These are phyloP conservation scores for Steinernema feltiae DNA, from an alignment of 1,140 invertebrate species.

Conservation along the genomic window DNA sequence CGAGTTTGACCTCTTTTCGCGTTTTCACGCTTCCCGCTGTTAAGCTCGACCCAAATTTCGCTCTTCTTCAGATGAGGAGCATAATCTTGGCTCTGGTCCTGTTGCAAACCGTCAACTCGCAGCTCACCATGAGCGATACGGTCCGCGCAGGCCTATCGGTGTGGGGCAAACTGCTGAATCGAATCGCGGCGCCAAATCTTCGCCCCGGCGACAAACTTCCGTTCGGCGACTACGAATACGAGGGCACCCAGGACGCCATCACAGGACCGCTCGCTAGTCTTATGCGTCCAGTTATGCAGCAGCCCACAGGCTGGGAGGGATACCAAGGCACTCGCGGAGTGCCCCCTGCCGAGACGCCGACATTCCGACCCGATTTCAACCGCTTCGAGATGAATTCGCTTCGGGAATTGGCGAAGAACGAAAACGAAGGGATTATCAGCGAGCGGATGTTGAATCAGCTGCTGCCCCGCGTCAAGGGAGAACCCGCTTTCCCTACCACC, in stretches of 20 bases:
- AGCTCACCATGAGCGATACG: background rate
- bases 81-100: background rate
- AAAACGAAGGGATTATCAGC: background rate
- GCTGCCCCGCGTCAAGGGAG: background rate
- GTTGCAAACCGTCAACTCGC: background rate
- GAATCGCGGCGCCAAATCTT: background rate
- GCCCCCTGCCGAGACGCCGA: background rate
- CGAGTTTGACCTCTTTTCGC: background rate
- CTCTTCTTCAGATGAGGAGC: slow-evolving; percentile 1
- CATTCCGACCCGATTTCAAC: background rate
- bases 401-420: background rate
- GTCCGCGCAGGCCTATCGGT: background rate
- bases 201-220: background rate
- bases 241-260: background rate
- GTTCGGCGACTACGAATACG: background rate
- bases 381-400: background rate
- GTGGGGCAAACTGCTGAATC: background rate
- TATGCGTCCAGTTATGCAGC: background rate
- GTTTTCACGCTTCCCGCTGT: no score
- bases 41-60: no score
- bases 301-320: background rate
- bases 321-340: background rate
- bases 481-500: background rate
- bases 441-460: background rate
- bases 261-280: background rate